phyloP scores from a whole-genome alignment of 2,797 vertebrate species.

The Rousettus madagascariensis region DNA sequence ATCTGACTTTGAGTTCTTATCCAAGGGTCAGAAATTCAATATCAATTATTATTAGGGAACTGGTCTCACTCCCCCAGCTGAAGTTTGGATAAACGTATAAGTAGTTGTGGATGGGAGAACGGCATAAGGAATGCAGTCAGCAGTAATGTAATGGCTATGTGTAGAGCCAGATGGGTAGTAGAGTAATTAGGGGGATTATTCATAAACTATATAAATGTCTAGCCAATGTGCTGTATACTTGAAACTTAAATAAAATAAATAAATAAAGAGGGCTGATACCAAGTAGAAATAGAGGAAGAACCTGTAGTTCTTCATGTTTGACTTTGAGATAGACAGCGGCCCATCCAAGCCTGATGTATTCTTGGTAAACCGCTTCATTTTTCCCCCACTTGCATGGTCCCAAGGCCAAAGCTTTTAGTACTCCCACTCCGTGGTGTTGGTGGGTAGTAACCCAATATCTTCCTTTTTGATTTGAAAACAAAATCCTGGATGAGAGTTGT shows the following conservation, averaged over 20 bases:
- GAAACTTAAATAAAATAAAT: too few relatives aligned
- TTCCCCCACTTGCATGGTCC: background rate
- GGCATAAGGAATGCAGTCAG: too few relatives aligned
- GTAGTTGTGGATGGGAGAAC: too few relatives aligned
- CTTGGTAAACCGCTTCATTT: background rate
- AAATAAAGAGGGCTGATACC: background rate
- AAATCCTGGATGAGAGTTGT: background rate
- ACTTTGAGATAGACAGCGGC: background rate
- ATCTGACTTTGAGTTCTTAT: background rate
- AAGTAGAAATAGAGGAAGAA: background rate
- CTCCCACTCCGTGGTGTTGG: background rate
- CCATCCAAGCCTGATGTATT: background rate
- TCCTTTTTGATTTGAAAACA: background rate
- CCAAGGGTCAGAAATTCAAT: background rate
- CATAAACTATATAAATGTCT: too few relatives aligned
- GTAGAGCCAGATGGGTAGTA: too few relatives aligned
- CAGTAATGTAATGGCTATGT: too few relatives aligned
- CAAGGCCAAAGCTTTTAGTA: background rate
- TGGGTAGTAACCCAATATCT: background rate
- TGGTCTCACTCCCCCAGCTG: background rate
- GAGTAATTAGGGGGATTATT: too few relatives aligned
- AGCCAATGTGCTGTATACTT: too few relatives aligned
- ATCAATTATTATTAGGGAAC: background rate
- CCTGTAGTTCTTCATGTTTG: background rate
- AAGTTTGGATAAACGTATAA: background rate